phyloP scores from a whole-genome alignment of 2,797 vertebrate genomes.

The Scyliorhinus canicula region DNA sequence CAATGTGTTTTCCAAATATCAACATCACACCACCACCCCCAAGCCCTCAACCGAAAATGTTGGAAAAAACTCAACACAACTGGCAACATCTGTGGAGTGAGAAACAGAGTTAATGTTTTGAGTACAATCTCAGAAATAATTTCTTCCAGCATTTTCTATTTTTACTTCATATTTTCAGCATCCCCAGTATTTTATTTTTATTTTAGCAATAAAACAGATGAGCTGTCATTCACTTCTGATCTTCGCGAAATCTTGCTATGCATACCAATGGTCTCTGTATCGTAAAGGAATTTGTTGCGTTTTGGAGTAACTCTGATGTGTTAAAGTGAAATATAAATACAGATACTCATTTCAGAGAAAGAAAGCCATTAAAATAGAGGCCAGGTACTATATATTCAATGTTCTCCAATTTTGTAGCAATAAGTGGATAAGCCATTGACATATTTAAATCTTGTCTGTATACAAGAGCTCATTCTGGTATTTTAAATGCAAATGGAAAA shows the following conservation, averaged over 20 bases:
- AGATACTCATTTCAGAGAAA: background rate
- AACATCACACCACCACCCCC: background rate
- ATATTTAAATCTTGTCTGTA: background rate
- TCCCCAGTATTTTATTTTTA: too few species aligned
- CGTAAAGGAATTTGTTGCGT: background rate
- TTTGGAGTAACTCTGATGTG: background rate
- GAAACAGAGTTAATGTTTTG: too few species aligned
- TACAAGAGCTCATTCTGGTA: background rate
- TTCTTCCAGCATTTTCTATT: too few species aligned
- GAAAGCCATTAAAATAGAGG: background rate
- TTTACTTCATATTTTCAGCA: too few species aligned
- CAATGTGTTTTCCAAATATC: background rate
- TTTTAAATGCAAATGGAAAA: background rate
- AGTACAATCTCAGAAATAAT: too few species aligned
- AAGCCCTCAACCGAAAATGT: background rate
- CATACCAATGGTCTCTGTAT: background rate
- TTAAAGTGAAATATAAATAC: background rate
- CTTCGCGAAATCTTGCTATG: background rate
- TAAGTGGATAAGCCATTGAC: background rate
- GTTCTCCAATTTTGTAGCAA: background rate
- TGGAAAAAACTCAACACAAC: too few species aligned
- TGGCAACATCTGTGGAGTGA: too few species aligned
- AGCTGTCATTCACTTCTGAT: background rate
- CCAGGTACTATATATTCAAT: background rate
- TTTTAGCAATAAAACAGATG: background rate